Base-by-base conservation (phyloP, 2,888 invertebrate genomes). In the Yponomeuta plumbellus region DNA sequence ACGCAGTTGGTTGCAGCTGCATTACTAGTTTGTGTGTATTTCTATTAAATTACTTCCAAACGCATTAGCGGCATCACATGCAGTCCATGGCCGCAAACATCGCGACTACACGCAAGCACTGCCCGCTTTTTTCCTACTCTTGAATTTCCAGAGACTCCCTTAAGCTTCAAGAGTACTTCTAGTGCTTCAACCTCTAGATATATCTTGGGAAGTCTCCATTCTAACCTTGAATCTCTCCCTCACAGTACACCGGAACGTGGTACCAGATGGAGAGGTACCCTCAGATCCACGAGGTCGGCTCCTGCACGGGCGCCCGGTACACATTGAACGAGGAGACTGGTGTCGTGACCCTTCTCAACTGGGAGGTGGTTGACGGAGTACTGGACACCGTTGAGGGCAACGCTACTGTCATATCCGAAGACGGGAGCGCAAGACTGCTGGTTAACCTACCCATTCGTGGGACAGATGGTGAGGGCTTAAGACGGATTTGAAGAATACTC, bases 171-270 rank as follows among this genome's bases (percentile, higher is more conserved):
- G 2, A 26, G 5, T 2, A 26, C 26, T 2, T 2, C 26, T 34
- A 34, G 34, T 6, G 34, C 8, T 34, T 34, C 34, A 34, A 34
- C 34, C 34, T 34, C 34, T n/a, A n/a, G n/a, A n/a, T n/a, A n/a
- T n/a, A n/a, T n/a, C n/a, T n/a, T n/a, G 6, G 8, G 8, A 34
- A 34, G 3, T 5, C 34, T 34, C 8, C 34, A 8, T 34, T 34
- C 34, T 34, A 34, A 34, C 8, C 34, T 34, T 10, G 5, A 8
- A 34, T 10, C 34, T 34, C 34, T 34, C 8, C 8, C 34, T 34
- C 68, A 69, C 80, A 88, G 92, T 92, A 84, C 70, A 76, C 79
- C 26, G 88, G 84, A 62, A 82, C 75, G 1, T 91, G 90, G 91
- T 91, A 86, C 73, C 84, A 88, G 61, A 67, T 70, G n/a, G 68